These are phyloP conservation scores for Rutpela maculata DNA, from an alignment of 2,888 invertebrate species.

Conservation along the genomic window DNA sequence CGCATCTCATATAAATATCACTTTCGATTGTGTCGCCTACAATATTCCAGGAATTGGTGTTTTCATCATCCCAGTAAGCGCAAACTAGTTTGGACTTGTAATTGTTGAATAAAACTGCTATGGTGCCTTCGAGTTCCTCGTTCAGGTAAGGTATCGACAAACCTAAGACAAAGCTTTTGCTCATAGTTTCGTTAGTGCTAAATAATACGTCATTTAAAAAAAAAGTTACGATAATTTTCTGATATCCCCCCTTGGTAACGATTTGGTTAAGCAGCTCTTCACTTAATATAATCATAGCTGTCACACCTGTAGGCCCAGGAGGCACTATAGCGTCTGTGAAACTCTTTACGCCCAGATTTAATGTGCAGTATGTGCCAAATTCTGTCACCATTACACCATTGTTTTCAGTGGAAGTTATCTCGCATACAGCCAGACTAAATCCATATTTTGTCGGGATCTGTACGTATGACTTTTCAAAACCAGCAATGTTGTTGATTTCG, in stretches of 20 bases:
- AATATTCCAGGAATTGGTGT: background rate
- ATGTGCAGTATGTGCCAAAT: constrained; percentile 1
- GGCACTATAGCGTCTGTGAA: constrained; percentile 19
- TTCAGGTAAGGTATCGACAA: constrained; percentile 47
- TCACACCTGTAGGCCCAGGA: too few species aligned
- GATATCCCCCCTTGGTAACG: constrained; percentile 21
- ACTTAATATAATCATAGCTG: constrained; percentile 50
- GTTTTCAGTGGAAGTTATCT: background rate
- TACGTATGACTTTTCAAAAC: background rate
- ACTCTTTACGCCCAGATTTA: background rate
- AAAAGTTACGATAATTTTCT: constrained; percentile 54
- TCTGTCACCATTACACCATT: background rate
- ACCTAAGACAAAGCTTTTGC: constrained; percentile 40
- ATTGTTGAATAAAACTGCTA: constrained; percentile 37
- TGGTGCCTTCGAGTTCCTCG: constrained; percentile 40
- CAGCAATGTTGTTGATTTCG: constrained; percentile 1
- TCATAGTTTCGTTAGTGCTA: constrained; percentile 33
- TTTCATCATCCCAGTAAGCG: constrained; percentile 11
- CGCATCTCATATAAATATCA: constrained; percentile 10
- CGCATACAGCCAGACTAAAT: constrained; percentile 17
- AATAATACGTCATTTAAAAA: constrained; percentile 57
- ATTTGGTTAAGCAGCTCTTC: constrained; percentile 53
- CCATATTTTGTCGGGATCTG: background rate
- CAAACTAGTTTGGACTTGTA: background rate
- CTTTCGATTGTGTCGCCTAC: background rate